phyloP scores from a whole-genome alignment of 53 echinoderm and acorn worm species.

The Glandiceps talaboti region DNA sequence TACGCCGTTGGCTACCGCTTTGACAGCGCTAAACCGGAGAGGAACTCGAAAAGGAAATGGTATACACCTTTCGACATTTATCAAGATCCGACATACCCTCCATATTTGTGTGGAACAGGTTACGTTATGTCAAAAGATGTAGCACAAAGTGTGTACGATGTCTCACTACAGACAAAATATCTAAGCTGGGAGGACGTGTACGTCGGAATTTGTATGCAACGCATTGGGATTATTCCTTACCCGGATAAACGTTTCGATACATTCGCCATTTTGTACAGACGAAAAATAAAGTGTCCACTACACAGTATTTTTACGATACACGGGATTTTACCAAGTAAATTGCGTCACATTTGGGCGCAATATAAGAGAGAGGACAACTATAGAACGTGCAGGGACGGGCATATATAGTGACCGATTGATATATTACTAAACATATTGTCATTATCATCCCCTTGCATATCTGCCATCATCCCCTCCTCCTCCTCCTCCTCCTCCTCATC shows the following conservation, averaged over 20 bases:
- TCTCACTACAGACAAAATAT: slow-evolving; percentile 13
- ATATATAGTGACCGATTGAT: neutral
- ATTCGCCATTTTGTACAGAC: neutral
- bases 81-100: slow-evolving; percentile 19
- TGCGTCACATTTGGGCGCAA: neutral
- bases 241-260: neutral
- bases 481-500: neutral
- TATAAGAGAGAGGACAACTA: neutral
- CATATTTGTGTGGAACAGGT: slow-evolving; percentile 23
- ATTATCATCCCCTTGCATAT: neutral
- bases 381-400: neutral
- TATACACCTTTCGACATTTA: slow-evolving; percentile 16
- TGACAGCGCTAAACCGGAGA: slow-evolving; percentile 6
- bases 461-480: neutral
- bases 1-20: slow-evolving; percentile 23
- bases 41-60: slow-evolving; percentile 15
- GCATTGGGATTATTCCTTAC: slow-evolving; percentile 10
- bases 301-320: neutral
- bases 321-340: neutral
- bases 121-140: slow-evolving; percentile 36
- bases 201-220: slow-evolving; percentile 25
- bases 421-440: too few relatives aligned
- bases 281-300: neutral
- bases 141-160: slow-evolving; percentile 11
- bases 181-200: slow-evolving; percentile 29